Percentiles rank a stretch among this genome's conserved stretches.
phyloP scores from a whole-genome alignment of 2,113 vertebrate species.

The Psophia crepitans region DNA sequence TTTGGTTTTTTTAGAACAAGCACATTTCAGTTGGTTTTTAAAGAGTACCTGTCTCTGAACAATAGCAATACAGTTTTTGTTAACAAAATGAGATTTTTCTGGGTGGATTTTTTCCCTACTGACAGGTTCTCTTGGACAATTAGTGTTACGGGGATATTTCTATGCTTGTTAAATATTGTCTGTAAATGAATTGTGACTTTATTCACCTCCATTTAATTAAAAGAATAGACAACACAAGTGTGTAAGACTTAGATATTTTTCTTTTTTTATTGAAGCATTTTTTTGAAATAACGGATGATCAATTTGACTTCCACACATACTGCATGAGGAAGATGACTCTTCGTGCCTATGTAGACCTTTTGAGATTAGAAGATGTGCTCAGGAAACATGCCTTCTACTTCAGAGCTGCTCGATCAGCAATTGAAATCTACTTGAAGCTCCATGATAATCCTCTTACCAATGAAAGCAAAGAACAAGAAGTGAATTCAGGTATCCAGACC shows the following conservation, averaged over 20 bases:
- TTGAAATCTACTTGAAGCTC: slow-evolving; percentile 82
- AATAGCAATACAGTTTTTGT: not conserved
- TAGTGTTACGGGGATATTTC: not conserved
- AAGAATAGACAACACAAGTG: not conserved
- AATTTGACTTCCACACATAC: slow-evolving; percentile 83
- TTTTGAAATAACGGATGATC: slow-evolving; percentile 82
- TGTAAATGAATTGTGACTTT: not conserved
- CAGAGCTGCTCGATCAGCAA: slow-evolving; percentile 77
- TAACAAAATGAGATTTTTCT: not conserved
- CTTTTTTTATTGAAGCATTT: slow-evolving; percentile 74
- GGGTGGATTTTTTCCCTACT: not conserved
- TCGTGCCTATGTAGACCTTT: slow-evolving; percentile 79
- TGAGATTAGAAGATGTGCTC: slow-evolving; percentile 79
- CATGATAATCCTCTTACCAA: slow-evolving; percentile 78
- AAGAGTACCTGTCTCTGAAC: not conserved
- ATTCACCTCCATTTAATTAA: not conserved
- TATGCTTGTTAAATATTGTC: not conserved
- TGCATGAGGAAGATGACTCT: slow-evolving; percentile 84
- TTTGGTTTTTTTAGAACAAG: no score
- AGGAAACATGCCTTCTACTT: slow-evolving; percentile 81
- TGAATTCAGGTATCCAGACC: slow-evolving; percentile 76
- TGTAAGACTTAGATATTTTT: not conserved
- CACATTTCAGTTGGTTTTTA: not conserved
- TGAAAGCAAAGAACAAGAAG: slow-evolving; percentile 82
- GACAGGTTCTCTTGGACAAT: not conserved